Evolutionary conservation across 2,797 vertebrate genomes (phyloP), one percentile per base, ranked within the genome.

Genomic region (Momotus momota): DNA sequence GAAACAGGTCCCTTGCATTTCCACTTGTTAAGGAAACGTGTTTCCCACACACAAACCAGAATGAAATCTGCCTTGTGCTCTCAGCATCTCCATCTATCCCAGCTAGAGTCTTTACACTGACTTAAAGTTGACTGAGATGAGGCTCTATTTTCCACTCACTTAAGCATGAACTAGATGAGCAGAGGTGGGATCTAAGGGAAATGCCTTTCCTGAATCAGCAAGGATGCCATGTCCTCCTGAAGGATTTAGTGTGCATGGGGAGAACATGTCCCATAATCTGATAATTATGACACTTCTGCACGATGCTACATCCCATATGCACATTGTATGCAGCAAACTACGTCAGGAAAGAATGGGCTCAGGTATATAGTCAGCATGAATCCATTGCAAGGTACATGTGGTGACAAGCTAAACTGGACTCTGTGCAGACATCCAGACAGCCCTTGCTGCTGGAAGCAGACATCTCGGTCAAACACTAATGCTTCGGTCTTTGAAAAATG

Each of bases 41-140:
- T 86, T 88, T 86, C 49, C 65, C 25, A 49, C 0, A 0, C 45
- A 4, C 74, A 90, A 82, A 41, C 5, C 1, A 0, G 55, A 83
- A 60, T 27, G 2, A 70, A 80, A 82, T 70, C 49, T 73, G 51
- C 71, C 43, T 70, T 49, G n/a, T 49, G 52, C 26, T 78, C n/a
- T 83, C 93, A 81, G 58, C 57, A 58, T 29, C 16, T 19, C 45
- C 18, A 31, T 9, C 57, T 48, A 45, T 11, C 58, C 41, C 61
- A 85, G 19, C 9, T 71, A 55, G 55, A 62, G 35, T 31, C 52
- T 45, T 89, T 41, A 84, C 60, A 21, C 12, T 17, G 65, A 54
- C 54, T 83, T 74, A 77, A 88, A 25, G 46, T 1, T 77, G 49
- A 60, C 41, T 65, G 65, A 86, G 49, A 74, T 40, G 6, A 71